Evolutionary conservation across 2,113 vertebrate genomes (phyloP).

Genomic region (Lichenostomus cassidix): DNA sequence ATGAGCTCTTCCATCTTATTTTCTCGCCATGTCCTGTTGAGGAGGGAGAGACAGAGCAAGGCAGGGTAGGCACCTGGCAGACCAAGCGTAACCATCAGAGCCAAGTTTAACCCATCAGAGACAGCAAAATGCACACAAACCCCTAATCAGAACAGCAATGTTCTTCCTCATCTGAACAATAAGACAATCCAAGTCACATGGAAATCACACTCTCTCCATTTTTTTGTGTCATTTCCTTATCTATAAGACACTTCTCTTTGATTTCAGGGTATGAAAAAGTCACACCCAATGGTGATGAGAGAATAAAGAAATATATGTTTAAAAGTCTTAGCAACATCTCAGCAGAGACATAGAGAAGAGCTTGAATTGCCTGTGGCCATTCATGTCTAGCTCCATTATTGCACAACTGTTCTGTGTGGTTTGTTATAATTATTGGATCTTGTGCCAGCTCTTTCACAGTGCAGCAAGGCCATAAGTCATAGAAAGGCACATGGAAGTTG

Average conservation of each 20-base stretch:
- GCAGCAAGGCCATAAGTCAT: background rate
- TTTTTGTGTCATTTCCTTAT: background rate
- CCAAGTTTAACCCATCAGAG: background rate
- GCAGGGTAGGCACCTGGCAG: background rate
- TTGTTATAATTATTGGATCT: background rate
- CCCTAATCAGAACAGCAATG: background rate
- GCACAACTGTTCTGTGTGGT: background rate
- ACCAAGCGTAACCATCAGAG: background rate
- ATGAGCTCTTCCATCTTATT: background rate
- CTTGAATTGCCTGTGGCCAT: background rate
- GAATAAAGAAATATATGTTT: background rate
- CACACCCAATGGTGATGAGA: background rate
- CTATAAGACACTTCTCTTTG: background rate
- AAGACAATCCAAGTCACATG: background rate
- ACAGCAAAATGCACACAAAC: background rate
- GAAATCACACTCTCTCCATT: rapidly evolving
- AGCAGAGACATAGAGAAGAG: background rate
- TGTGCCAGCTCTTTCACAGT: background rate
- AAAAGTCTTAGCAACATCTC: background rate
- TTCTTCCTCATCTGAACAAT: background rate
- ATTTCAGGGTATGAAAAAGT: background rate
- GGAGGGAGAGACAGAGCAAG: background rate
- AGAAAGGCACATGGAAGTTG: background rate
- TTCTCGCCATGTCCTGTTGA: background rate
- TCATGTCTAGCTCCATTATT: background rate